These are phyloP conservation scores for Sinocyclocheilus maitianheensis DNA, from an alignment of 2,113 vertebrate genomes.

Conservation along the genomic window DNA sequence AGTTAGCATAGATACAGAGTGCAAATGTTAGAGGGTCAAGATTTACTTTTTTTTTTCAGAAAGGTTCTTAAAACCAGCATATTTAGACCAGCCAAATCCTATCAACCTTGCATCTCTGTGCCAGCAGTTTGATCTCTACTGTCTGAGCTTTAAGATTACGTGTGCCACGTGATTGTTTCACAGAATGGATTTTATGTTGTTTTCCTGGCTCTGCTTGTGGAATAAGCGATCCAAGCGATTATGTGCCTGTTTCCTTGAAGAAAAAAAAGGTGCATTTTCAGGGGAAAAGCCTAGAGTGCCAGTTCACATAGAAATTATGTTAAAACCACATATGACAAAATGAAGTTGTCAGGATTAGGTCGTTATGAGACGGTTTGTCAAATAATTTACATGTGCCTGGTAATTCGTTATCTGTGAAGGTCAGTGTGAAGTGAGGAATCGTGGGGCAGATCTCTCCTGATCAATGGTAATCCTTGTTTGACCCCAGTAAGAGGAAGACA, in stretches of 20 bases:
- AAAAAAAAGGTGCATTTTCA: conserved; percentile 15
- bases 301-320: background rate
- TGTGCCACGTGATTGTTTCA: conserved; percentile 55
- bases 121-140: conserved; percentile 62
- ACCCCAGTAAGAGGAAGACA: conserved; percentile 37
- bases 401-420: background rate
- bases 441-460: background rate
- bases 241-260: conserved; percentile 48
- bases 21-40: no score
- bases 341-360: conserved; percentile 10
- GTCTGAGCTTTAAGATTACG: conserved; percentile 57
- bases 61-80: conserved; percentile 38
- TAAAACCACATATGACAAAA: background rate
- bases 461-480: conserved; percentile 7
- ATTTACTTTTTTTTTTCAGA: background rate
- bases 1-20: no score
- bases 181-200: conserved; percentile 60
- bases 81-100: conserved; percentile 50
- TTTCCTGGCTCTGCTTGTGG: conserved; percentile 65
- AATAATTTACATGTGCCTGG: background rate
- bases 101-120: conserved; percentile 54
- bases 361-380: background rate
- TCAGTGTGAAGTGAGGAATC: background rate
- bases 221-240: conserved; percentile 56
- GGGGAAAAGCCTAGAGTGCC: conserved; percentile 13